Percentiles rank a stretch among this genome's conserved stretches.
These are phyloP conservation scores for Monopterus albus DNA, from an alignment of 2,113 vertebrate species.

Conservation along the genomic window DNA sequence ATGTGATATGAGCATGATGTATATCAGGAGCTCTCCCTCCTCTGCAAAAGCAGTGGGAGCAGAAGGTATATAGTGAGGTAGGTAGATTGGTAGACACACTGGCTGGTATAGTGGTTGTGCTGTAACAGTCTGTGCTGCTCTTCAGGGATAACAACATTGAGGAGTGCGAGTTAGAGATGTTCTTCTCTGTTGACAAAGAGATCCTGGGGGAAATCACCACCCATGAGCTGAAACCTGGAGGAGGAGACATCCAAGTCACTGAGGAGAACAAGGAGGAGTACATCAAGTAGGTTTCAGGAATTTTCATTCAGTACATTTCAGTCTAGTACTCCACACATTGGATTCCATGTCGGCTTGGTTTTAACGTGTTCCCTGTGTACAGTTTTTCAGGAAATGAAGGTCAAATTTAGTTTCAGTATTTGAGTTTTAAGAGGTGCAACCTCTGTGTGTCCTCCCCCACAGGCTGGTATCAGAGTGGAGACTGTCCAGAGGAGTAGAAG, in stretches of 20 bases:
- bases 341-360: too few relatives aligned
- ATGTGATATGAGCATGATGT: too few relatives aligned
- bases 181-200: constrained; percentile 98
- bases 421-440: neutral
- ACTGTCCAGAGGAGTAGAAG: constrained; percentile 95
- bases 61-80: too few relatives aligned
- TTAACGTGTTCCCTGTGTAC: too few relatives aligned
- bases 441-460: neutral
- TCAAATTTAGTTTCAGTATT: neutral
- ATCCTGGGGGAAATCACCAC: constrained; percentile 96
- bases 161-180: constrained; percentile 98
- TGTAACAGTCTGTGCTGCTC: neutral
- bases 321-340: too few relatives aligned
- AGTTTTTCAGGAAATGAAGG: too few relatives aligned
- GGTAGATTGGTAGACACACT: neutral
- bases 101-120: neutral
- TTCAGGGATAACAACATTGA: constrained; percentile 86
- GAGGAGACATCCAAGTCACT: constrained; percentile 94
- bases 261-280: constrained; percentile 99
- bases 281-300: constrained; percentile 88
- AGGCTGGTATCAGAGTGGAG: constrained; percentile 98
- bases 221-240: constrained; percentile 93
- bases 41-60: too few relatives aligned
- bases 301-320: too few relatives aligned
- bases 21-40: too few relatives aligned